These are phyloP conservation scores for Machimus rusticus DNA, from an alignment of 2,888 invertebrate species.

Conservation along the genomic window DNA sequence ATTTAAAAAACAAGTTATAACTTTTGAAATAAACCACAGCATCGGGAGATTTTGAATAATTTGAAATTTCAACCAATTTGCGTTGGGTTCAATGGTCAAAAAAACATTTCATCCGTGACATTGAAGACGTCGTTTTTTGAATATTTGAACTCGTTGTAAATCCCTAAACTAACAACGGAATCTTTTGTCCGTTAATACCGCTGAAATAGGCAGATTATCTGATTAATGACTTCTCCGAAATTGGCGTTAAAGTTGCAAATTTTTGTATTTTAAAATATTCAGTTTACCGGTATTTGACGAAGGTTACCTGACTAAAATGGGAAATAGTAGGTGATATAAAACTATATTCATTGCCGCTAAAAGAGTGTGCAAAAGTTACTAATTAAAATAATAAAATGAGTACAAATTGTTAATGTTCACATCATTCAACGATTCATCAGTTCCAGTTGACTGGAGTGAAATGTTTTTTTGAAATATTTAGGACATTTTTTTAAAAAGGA, in stretches of 20 bases:
- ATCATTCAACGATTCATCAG: neutral
- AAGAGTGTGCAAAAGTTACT: neutral
- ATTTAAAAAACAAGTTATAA: neutral
- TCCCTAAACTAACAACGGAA: neutral
- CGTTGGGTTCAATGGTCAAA: neutral
- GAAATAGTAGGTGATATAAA: neutral
- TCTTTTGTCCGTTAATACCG: neutral
- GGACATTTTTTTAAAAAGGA: neutral
- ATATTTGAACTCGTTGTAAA: neutral
- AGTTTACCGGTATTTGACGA: neutral
- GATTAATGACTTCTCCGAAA: neutral
- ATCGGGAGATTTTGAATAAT: neutral
- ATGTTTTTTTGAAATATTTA: neutral
- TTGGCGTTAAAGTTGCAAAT: neutral
- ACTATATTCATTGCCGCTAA: neutral
- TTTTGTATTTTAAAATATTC: neutral
- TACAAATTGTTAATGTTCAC: neutral
- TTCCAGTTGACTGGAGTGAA: neutral
- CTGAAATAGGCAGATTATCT: neutral
- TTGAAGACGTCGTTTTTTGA: neutral
- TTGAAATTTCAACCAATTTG: neutral
- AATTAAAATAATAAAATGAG: neutral
- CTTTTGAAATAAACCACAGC: neutral
- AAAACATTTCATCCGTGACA: neutral
- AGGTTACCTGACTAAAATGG: neutral